Conservation (phyloP, 2,888 invertebrate species). For the Clunio marinus region DNA sequence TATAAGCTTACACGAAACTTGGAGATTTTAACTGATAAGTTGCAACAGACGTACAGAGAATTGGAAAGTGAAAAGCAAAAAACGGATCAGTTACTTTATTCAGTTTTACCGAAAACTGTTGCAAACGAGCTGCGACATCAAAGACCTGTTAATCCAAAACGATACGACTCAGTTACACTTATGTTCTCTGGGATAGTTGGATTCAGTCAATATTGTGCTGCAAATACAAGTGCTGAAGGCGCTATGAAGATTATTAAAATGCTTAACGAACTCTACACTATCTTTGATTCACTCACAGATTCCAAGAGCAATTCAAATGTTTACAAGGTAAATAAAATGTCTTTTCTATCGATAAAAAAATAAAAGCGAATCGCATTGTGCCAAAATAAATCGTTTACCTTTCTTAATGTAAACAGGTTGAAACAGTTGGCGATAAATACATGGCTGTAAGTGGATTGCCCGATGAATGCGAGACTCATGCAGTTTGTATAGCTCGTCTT, state of each 20-base stretch:
- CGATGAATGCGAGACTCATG: constrained; percentile 84
- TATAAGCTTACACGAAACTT: constrained; percentile 91
- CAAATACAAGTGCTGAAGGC: constrained; percentile 83
- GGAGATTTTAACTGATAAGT: constrained; percentile 88
- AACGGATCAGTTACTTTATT: constrained; percentile 90
- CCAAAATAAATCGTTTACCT: not conserved
- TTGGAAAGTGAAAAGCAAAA: constrained; percentile 92
- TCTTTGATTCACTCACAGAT: constrained; percentile 90
- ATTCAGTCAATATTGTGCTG: constrained; percentile 84
- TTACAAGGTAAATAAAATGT: constrained; percentile 68
- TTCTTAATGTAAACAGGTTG: constrained; percentile 62
- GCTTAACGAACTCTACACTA: constrained; percentile 88
- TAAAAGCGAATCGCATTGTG: no score
- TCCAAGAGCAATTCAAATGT: constrained; percentile 89
- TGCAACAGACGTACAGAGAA: constrained; percentile 91
- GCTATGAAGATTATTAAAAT: constrained; percentile 95
- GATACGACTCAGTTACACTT: constrained; percentile 86
- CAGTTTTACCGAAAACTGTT: constrained; percentile 88
- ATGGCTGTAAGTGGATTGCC: constrained; percentile 96
- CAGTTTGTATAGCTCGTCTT: constrained; percentile 81
- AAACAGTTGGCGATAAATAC: constrained; percentile 96
- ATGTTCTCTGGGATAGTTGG: constrained; percentile 93
- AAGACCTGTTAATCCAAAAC: constrained; percentile 81
- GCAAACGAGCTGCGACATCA: constrained; percentile 92
- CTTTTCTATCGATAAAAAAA: not conserved